Percentiles rank a stretch among this genome's conserved stretches.
Evolutionary conservation across 1,140 invertebrate species (phyloP).

Genomic region (Heliconius nattereri): DNA sequence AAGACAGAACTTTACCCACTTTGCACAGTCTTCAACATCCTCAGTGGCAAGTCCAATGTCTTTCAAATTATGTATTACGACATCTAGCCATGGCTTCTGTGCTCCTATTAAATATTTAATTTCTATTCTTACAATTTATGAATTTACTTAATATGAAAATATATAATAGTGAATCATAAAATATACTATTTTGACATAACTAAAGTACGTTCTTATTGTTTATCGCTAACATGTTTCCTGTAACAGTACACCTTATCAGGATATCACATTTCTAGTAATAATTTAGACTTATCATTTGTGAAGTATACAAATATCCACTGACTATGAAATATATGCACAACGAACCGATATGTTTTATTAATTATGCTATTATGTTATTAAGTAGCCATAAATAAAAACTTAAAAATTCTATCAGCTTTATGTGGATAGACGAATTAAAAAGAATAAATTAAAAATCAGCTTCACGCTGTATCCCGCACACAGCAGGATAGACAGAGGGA

Average conservation of each 20-base stretch:
- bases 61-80: too few species aligned
- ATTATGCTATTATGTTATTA: background rate
- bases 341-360: background rate
- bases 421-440: too few species aligned
- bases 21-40: too few species aligned
- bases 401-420: too few species aligned
- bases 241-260: background rate
- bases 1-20: too few species aligned
- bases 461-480: too few species aligned
- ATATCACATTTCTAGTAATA: background rate
- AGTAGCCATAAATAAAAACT: background rate
- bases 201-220: constrained; percentile 11
- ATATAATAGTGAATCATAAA: background rate
- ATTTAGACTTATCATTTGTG: background rate
- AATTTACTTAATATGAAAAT: background rate
- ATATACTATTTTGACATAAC: background rate
- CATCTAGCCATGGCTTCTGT: too few species aligned
- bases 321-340: background rate
- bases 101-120: too few species aligned
- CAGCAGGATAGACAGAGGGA: too few species aligned
- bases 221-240: background rate
- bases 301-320: background rate
- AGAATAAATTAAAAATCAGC: too few species aligned
- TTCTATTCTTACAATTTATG: too few species aligned
- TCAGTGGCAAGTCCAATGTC: too few species aligned